Conservation (phyloP, 1,140 invertebrate genomes). For the Holcopasites calliopsidis region DNA sequence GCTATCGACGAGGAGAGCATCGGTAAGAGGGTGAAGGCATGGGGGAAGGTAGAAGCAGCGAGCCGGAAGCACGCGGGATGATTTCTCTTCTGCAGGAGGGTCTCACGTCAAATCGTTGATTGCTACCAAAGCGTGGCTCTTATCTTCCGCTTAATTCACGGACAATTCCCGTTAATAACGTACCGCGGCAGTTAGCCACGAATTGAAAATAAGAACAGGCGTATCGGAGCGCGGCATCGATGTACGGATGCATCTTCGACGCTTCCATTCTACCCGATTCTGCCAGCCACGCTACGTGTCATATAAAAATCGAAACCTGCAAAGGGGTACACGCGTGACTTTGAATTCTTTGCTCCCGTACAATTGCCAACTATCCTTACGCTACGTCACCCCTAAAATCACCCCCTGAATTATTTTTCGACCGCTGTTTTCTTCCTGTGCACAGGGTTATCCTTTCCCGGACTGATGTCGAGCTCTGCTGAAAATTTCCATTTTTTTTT, state of each 20-base stretch:
- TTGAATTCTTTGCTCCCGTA: too few relatives aligned
- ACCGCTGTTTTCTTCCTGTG: too few relatives aligned
- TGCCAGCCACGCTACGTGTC: too few relatives aligned
- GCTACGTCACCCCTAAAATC: too few relatives aligned
- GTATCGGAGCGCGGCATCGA: background rate
- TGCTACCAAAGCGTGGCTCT: slow-evolving; percentile 24
- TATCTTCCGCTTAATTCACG: slow-evolving; percentile 40
- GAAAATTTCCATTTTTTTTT: too few relatives aligned
- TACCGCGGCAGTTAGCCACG: slow-evolving; percentile 27
- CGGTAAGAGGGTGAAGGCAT: slow-evolving; percentile 27
- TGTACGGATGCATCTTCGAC: background rate
- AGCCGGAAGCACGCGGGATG: slow-evolving; percentile 55
- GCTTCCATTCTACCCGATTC: background rate
- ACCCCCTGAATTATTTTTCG: too few relatives aligned
- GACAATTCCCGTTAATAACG: slow-evolving; percentile 53
- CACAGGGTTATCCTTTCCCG: too few relatives aligned
- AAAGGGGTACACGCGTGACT: too few relatives aligned
- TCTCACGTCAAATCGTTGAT: slow-evolving; percentile 58
- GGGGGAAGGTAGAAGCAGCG: slow-evolving; percentile 20
- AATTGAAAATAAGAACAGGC: background rate
- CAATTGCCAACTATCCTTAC: too few relatives aligned
- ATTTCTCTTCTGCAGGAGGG: slow-evolving; percentile 49
- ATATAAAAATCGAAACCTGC: too few relatives aligned
- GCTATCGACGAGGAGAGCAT: slow-evolving; percentile 54
- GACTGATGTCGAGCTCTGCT: too few relatives aligned